A percentile compares a stretch with the other conserved stretches of the same genome.
Evolutionary conservation across 2,113 vertebrate species (phyloP).

Genomic region (Bungarus multicinctus): DNA sequence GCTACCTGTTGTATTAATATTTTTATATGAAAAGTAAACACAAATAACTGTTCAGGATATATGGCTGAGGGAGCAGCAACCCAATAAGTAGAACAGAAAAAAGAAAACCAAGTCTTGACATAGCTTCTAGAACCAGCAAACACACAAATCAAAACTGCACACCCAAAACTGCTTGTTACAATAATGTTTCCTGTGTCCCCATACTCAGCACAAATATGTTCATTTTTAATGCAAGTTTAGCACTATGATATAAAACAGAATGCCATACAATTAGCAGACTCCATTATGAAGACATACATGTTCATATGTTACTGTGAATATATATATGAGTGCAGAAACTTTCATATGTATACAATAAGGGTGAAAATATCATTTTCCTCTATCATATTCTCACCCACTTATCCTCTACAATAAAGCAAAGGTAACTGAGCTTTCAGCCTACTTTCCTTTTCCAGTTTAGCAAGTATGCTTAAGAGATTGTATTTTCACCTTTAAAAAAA

Average conservation of each 20-base stretch:
- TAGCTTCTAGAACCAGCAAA: neutral
- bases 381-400: rapidly evolving
- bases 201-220: neutral
- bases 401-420: neutral
- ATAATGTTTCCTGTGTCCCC: neutral
- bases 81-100: neutral
- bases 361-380: neutral
- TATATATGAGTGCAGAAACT: neutral
- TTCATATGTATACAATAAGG: rapidly evolving
- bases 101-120: neutral
- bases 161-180: neutral
- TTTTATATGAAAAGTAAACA: neutral
- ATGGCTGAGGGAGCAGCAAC: neutral
- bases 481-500: neutral
- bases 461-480: conserved; percentile 18
- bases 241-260: neutral
- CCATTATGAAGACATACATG: neutral
- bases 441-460: neutral
- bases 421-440: neutral
- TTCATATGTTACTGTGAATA: neutral
- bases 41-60: neutral
- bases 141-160: neutral
- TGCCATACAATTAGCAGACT: neutral
- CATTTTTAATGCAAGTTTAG: neutral
- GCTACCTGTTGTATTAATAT: neutral